Base-by-base conservation (phyloP, 2,888 invertebrate species). In the Melipona bicolor region DNA sequence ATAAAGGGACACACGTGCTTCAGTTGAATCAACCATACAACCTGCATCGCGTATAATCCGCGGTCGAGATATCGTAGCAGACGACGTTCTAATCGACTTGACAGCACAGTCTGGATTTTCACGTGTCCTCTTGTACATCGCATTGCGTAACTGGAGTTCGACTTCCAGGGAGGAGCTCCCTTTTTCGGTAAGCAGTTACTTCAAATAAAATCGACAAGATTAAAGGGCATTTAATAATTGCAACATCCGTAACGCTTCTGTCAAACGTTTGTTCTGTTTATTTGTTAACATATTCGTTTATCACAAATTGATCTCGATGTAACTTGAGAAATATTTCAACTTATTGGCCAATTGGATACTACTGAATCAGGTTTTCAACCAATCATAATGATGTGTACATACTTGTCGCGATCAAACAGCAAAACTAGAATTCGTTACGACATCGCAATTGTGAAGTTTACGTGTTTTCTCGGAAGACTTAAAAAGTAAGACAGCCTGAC, bases 151-250 rank as follows among this genome's bases (percentile, higher is more conserved):
- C 91, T 92, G 89, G 89, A 91, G 88, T 90, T 79, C 88, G 75
- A 89, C 90, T 91, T 92, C 90, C 91, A 91, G 93, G 92, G 92
- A 92, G 92, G 92, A 91, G 91, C 90, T 92, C 90, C 91, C 91
- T 88, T 90, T 92, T 93, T 93, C 89, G 93, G 93, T 93, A 81
- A 93, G 93, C 92, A 87, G 70, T 73, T 36, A 82, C 54, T 56
- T 50, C 59, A 73, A 74, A 81, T 77, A 43, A 79, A 79, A 72
- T 64, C 59, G 65, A 59, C n/a, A 3, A 52, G 15, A 24, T 36
- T 21, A 36, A 54, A 24, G 2, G 27, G 68, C 24, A 32, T 24
- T 27, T n/a, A 19, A 21, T n/a, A 59, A 36, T 68, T 56, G 24
- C 56, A 19, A 56, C 19, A 17, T 15, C 4, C 61, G 15, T 49